Evolutionary conservation across 2,113 vertebrate genomes (phyloP), one percentile per base, ranked within the genome.

Genomic region (Zosterops borbonicus): DNA sequence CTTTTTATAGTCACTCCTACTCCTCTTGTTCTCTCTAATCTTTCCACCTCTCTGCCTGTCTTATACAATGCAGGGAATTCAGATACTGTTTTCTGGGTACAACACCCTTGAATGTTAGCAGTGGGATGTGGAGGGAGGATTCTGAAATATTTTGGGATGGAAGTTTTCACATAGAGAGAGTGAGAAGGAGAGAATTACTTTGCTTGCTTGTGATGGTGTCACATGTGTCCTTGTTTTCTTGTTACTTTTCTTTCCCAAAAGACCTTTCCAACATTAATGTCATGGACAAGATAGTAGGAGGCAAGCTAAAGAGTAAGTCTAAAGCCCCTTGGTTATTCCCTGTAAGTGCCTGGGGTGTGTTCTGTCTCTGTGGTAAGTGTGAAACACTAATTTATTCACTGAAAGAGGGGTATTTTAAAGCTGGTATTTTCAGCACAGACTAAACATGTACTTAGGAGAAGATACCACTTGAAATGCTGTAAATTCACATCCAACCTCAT

Each of bases 21-120:
- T 92, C 68, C 60, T 77, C 68, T 87, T 88, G 59, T 83, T 96
- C 83, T 95, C 53, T 63, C 14, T 85, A 74, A 62, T 78, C 52
- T 77, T 88, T 29, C 27, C 5, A 14, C 64, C 77, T 88, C 73
- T 88, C 60, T 86, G 64, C 78, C 60, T 62, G 37, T 69, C 78
- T 85, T 12, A 11, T 59, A 27, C 18, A 52, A 87, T 46, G 33
- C 55, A 69, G 67, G 42, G 50, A 92, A 62, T 58, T 96, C 55
- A 41, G 58, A 85, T 91, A 47, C 77, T 52, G 24, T 82, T 89
- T 95, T 74, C 55, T 95, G 89, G 49, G n/a, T 91, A 85, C 0
- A 0, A 73, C 77, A 74, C 4, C 59, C 77, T 92, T 77, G 64
- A 85, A 67, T 78, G 33, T 56, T 92, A 88, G 60, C 78, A 85